Conservation (phyloP, 2,888 invertebrate genomes). For the Plemyria rubiginata region DNA sequence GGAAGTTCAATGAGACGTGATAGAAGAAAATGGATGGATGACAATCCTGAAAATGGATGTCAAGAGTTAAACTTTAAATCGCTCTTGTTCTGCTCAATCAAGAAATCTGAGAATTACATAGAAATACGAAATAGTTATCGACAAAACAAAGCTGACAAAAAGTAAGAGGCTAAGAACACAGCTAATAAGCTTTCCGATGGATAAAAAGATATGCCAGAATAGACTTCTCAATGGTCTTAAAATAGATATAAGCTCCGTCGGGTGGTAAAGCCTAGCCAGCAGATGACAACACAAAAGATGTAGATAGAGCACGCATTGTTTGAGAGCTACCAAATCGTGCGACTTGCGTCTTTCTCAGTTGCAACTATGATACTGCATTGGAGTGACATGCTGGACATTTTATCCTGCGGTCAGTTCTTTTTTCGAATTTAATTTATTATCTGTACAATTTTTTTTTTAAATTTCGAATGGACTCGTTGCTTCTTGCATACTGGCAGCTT, state of each 20-base stretch:
- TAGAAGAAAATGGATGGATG: too few species aligned
- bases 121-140: neutral
- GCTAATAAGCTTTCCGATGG: constrained; percentile 10
- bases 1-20: too few species aligned
- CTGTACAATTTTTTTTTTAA: neutral
- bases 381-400: constrained; percentile 80
- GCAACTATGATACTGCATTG: constrained; percentile 79
- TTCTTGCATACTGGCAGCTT: constrained; percentile 6
- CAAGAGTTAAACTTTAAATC: too few species aligned
- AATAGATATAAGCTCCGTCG: constrained; percentile 27
- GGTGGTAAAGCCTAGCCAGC: constrained; percentile 32
- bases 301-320: constrained; percentile 68
- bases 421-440: constrained; percentile 25
- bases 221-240: constrained; percentile 32
- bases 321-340: constrained; percentile 61
- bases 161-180: neutral
- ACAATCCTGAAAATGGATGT: too few species aligned
- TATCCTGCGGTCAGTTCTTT: constrained; percentile 76
- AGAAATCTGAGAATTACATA: neutral
- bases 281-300: constrained; percentile 50
- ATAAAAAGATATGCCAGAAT: constrained; percentile 12
- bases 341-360: constrained; percentile 68
- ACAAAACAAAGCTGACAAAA: neutral
- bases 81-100: too few species aligned
- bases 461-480: constrained; percentile 1